Evolutionary conservation across 2,113 vertebrate species (phyloP).

Genomic region (Chionodraco myersi): DNA sequence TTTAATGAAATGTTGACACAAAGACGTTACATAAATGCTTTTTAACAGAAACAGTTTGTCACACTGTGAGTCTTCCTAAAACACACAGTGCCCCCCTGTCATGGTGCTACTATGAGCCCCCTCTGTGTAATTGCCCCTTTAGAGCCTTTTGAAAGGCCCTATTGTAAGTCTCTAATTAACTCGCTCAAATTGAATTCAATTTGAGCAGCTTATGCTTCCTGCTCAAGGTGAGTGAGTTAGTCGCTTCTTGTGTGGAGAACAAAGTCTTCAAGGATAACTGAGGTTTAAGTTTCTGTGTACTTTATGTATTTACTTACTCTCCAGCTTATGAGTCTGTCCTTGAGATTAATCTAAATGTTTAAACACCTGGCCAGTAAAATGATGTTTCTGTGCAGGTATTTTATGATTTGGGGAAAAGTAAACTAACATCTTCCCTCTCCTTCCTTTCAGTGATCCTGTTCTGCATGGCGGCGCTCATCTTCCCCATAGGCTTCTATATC

Average conservation of each 20-base stretch:
- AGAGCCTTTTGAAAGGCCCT: slow-evolving; percentile 43
- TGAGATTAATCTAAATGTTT: background rate
- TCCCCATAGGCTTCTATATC: slow-evolving; percentile 89
- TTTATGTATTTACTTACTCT: background rate
- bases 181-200: slow-evolving; percentile 48
- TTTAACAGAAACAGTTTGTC: background rate
- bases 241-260: background rate
- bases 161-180: slow-evolving; percentile 58
- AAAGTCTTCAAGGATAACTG: background rate
- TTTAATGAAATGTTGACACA: background rate
- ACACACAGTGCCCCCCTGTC: background rate
- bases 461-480: slow-evolving; percentile 99
- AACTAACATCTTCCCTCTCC: slow-evolving; percentile 42
- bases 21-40: background rate
- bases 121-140: slow-evolving; percentile 48
- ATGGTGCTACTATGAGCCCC: background rate
- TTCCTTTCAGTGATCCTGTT: slow-evolving; percentile 90
- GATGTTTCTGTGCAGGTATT: background rate
- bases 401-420: background rate
- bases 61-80: background rate
- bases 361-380: too few species aligned
- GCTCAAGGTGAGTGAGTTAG: slow-evolving; percentile 24
- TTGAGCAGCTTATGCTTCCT: slow-evolving; percentile 20
- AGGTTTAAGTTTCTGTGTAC: background rate
- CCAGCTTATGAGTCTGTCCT: background rate